Base-by-base conservation (phyloP, 1,140 invertebrate genomes). In the Galleria mellonella region DNA sequence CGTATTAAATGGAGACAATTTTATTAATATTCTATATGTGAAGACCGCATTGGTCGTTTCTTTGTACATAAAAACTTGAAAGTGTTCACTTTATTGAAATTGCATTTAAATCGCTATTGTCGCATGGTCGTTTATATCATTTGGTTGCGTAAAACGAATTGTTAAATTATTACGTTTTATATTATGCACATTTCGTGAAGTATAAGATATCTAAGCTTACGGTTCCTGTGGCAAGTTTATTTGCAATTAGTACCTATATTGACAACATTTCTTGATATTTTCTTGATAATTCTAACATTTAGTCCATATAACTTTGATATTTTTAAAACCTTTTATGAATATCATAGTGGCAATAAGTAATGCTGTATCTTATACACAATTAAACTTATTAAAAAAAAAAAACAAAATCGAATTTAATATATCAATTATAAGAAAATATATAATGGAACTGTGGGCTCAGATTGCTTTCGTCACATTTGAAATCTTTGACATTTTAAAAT, bases 61-160 rank as follows among this genome's bases (percentile, higher is more conserved):
- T 65, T 53, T 83, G 75, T 84, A 83, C 47, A 84, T 82, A 76
- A 62, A n/a, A 71, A 74, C 55, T 75, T 63, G 59, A 72, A 78
- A 75, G 75, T 83, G 76, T 84, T 84, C 78, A 84, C 68, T 75
- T 72, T 62, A 70, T 64, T 54, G 62, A 71, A 68, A 61, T 78
- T 81, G 77, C 81, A 82, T 84, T 84, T 84, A 83, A 75, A 72
- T 67, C 66, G 77, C 72, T 83, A 73, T 71, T 73, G 64, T 81
- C 70, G 77, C 75, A 79, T 79, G 73, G 72, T 83, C 64, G 65
- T 60, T 45, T 70, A 61, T 40, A 48, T 55, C 30, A 36, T 32
- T 58, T 15, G 29, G 43, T 53, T 50, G 50, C 52, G 52, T 69
- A 38, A 14, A 44, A 44, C 33, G 42, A 39, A 32, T 46, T 38